Evolutionary conservation across 92 coral and sea anemone species (phyloP), one percentile per base, ranked within the genome.

Genomic region (Paramuricea clavata): DNA sequence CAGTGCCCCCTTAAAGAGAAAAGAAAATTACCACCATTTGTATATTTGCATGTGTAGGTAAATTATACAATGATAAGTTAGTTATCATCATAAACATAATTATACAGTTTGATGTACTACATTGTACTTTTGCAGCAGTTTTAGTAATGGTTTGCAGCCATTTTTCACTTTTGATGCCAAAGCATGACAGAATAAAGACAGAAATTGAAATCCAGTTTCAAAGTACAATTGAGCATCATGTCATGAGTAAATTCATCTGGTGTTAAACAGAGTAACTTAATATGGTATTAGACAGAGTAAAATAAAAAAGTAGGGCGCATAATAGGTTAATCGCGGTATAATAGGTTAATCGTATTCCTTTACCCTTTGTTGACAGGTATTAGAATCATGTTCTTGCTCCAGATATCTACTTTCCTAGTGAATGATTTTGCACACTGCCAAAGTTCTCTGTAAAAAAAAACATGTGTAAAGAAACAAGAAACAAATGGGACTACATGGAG

Each of bases 341-440:
- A 57, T 23, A 0, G 21, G 23, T 54, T 79, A 44, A 26, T 3
- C 8, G 34, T 57, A 31, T 23, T 83, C 34, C 35, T 49, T 67
- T 56, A 83, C 87, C 87, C 87, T 83, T 67, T 76, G 61, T 83
- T 83, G 59, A 69, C 62, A 39, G 87, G 87, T 57, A 83, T 83
- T 35, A 83, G 39, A 69, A 83, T 31, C 57, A 67, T 67, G 49
- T 49, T 62, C 59, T 83, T 83, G 15, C 65, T 69, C 32, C 65
- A 52, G 42, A 69, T 52, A 57, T 83, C 69, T 26, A 69, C 79
- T 50, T 69, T 83, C 61, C 81, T 67, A 42, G 87, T 83, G 43
- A 64, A 65, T 49, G 87, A 83, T 68, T 83, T 68, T 35, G 74
- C 87, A 60, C 64, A 39, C 75, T 83, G 64, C 87, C 81, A 83